phyloP scores from a whole-genome alignment of 2,888 invertebrate genomes.

The Petrolisthes manimaculis region DNA sequence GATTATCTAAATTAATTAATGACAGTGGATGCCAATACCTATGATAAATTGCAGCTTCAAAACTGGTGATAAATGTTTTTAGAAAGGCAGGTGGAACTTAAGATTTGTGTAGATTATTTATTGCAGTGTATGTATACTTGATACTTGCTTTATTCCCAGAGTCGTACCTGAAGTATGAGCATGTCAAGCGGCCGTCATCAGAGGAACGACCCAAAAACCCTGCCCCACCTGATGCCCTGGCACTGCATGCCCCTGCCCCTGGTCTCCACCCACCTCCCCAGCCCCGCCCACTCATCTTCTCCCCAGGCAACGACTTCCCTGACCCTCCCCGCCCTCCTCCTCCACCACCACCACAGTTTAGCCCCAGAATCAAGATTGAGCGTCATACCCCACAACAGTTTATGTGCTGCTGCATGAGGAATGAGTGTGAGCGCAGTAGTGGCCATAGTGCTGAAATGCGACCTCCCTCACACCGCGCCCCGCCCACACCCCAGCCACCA shows the following conservation, averaged over 20 bases:
- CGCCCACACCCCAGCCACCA: slow-evolving; percentile 53
- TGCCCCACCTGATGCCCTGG: slow-evolving; percentile 62
- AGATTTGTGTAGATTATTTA: not conserved
- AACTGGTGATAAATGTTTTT: too few relatives aligned
- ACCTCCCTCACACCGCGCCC: slow-evolving; percentile 34
- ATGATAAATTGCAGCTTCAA: too few relatives aligned
- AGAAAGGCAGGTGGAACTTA: not conserved
- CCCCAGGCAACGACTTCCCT: slow-evolving; percentile 59
- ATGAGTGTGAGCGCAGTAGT: slow-evolving; percentile 63
- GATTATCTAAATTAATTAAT: too few relatives aligned
- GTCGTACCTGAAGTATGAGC: slow-evolving; percentile 59
- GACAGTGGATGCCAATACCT: too few relatives aligned
- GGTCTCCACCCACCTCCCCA: slow-evolving; percentile 56
- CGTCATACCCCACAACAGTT: slow-evolving; percentile 63
- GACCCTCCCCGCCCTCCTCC: slow-evolving; percentile 64
- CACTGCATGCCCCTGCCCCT: slow-evolving; percentile 43
- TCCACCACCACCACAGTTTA: slow-evolving; percentile 63
- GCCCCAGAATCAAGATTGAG: slow-evolving; percentile 63
- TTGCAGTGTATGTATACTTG: not conserved
- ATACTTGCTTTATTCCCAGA: slow-evolving; percentile 23
- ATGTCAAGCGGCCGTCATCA: slow-evolving; percentile 64
- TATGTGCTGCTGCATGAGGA: slow-evolving; percentile 64
- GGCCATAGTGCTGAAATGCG: slow-evolving; percentile 59
- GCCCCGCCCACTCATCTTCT: slow-evolving; percentile 62
- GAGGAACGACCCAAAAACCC: slow-evolving; percentile 65